Evolutionary conservation across 2,888 invertebrate genomes (phyloP).

Genomic region (Drosophila formosana): DNA sequence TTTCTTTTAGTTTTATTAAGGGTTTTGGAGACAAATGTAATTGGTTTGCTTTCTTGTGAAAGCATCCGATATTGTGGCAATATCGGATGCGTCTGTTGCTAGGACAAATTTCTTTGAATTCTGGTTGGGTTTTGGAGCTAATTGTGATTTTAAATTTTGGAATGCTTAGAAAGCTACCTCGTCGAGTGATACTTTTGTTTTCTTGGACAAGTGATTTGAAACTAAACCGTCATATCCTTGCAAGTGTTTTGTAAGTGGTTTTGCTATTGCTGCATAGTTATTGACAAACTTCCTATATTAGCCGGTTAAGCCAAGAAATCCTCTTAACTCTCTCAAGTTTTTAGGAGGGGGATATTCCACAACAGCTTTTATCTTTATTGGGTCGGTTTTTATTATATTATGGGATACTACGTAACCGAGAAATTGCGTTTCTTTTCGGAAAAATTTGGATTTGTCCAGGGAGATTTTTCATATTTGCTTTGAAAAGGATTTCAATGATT

Average conservation of each 20-base stretch:
- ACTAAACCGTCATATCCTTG: neutral
- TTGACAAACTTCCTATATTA: no score
- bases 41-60: conserved; percentile 10
- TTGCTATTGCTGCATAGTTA: no score
- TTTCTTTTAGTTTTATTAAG: no score
- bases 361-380: neutral
- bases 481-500: neutral
- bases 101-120: neutral
- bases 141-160: neutral
- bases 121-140: neutral
- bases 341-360: neutral
- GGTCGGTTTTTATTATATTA: neutral
- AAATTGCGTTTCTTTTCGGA: no score
- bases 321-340: neutral
- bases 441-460: neutral
- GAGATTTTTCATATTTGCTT: neutral
- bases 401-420: neutral
- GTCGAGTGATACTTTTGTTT: neutral
- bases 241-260: neutral
- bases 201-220: neutral
- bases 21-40: neutral
- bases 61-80: neutral
- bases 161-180: neutral
- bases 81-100: neutral
- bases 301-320: no score